Evolutionary conservation across 2,797 vertebrate species (phyloP), one percentile per base, ranked within the genome.

Genomic region (Echiichthys vipera): DNA sequence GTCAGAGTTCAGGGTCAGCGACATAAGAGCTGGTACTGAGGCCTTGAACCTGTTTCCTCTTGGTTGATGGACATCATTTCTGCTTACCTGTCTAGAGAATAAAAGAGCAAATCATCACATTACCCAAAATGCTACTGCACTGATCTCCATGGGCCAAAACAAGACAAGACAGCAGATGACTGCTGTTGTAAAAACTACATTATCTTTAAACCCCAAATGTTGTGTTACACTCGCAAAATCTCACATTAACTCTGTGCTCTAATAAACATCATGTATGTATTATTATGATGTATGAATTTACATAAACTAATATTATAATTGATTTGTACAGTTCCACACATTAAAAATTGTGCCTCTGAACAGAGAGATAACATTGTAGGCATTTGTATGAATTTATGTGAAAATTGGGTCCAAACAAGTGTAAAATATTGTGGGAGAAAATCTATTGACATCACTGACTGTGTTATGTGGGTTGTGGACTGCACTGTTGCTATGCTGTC

Each of bases 401-500:
- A 30, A 70, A 45, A 57, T 1, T 2, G 24, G 45, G 11, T 62
- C 18, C 17, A 49, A 65, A 17, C 10, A 66, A 42, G 36, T 65
- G 24, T 36, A 4, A 43, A n/a, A 45, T 20, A 36, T 25, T 51
- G 12, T 12, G 36, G 34, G 0, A 42, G 30, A 50, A 34, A 46
- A 51, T 43, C 34, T 15, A 29, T 42, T 47, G 36, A 58, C 53
- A 39, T 20, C 7, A 7, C 39, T 45, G 53, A 25, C 5, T 65
- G 29, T 53, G 14, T 27, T 12, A 18, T 20, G 36, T 34, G n/a
- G n/a, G n/a, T n/a, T n/a, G n/a, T n/a, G n/a, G n/a, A n/a, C 36
- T 29, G 37, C 47, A 17, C 61, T 71, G 70, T 37, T 67, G 65
- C 71, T 67, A 34, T 63, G 62, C 63, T 70, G 39, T 57, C 65